phyloP scores from a whole-genome alignment of 2,797 vertebrate species.

The Rhinoraja longicauda region DNA sequence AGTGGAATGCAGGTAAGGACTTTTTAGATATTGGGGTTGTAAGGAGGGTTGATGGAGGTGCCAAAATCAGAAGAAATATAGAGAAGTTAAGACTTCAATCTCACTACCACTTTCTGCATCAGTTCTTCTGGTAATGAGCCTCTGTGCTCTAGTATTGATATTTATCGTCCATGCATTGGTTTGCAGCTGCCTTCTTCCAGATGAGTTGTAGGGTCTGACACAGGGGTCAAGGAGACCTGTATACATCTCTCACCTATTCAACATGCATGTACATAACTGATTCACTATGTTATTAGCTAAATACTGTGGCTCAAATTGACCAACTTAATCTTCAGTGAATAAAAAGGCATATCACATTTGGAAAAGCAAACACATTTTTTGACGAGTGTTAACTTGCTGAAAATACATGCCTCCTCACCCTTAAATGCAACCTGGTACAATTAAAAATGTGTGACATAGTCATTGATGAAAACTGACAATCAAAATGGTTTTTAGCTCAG shows the following conservation, averaged over 20 bases:
- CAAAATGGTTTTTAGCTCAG: not conserved
- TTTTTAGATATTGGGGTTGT: not conserved
- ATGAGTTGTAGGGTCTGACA: not conserved
- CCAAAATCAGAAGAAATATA: not conserved
- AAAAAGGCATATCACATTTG: not conserved
- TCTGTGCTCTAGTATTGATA: not conserved
- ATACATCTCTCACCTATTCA: not conserved
- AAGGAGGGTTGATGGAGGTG: not conserved
- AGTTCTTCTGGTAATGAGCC: not conserved
- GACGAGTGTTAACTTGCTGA: not conserved
- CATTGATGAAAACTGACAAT: not conserved
- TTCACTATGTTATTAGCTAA: not conserved
- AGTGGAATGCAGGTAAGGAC: not conserved
- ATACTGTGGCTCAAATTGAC: not conserved
- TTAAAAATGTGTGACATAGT: not conserved
- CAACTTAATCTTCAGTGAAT: not conserved
- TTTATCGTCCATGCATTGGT: not conserved
- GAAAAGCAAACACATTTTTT: not conserved
- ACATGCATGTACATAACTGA: not conserved
- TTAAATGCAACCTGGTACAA: not conserved
- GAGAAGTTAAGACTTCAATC: not conserved
- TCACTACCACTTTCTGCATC: not conserved
- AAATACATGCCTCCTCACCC: not conserved
- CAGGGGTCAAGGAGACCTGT: not conserved
- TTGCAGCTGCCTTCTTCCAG: not conserved